Conservation (phyloP, 2,888 invertebrate genomes). For the Sipunculus nudus region DNA sequence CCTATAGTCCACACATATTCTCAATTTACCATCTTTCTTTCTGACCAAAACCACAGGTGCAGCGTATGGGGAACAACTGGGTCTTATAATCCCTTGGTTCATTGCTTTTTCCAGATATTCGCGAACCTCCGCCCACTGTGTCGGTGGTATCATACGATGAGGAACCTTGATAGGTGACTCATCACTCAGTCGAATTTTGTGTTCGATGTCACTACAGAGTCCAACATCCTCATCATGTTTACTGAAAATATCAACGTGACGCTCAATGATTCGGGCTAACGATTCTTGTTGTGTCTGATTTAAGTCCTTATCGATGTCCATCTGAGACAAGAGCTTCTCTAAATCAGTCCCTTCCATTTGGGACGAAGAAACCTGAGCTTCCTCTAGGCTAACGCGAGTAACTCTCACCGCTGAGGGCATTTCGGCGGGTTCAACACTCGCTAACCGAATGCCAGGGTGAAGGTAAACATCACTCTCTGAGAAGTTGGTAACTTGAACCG, state of each 20-base stretch:
- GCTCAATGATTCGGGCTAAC: not conserved
- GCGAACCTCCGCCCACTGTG: conserved; percentile 30
- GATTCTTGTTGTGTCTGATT: not conserved
- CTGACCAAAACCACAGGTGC: conserved; percentile 40
- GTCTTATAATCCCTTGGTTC: conserved; percentile 19
- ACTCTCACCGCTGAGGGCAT: too few relatives aligned
- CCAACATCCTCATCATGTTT: conserved; percentile 12
- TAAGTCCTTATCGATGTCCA: not conserved
- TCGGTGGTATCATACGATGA: conserved; percentile 25
- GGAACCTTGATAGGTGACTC: conserved; percentile 24
- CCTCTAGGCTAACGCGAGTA: too few relatives aligned
- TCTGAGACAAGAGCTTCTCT: too few relatives aligned
- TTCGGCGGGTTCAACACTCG: too few relatives aligned
- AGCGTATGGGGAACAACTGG: conserved; percentile 31
- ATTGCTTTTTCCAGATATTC: conserved; percentile 20
- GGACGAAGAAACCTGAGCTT: too few relatives aligned
- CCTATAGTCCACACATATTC: conserved; percentile 45
- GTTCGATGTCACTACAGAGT: too few relatives aligned
- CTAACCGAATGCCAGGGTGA: too few relatives aligned
- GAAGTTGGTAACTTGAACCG: too few relatives aligned
- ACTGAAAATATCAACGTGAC: not conserved
- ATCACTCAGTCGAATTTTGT: too few relatives aligned
- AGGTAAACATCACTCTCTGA: too few relatives aligned
- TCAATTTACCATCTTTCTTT: conserved; percentile 34
- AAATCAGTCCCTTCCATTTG: too few relatives aligned